A percentile compares a stretch with the other conserved stretches of the same genome.
Evolutionary conservation across 2,113 vertebrate genomes (phyloP).

Genomic region (Notiomystis cincta): DNA sequence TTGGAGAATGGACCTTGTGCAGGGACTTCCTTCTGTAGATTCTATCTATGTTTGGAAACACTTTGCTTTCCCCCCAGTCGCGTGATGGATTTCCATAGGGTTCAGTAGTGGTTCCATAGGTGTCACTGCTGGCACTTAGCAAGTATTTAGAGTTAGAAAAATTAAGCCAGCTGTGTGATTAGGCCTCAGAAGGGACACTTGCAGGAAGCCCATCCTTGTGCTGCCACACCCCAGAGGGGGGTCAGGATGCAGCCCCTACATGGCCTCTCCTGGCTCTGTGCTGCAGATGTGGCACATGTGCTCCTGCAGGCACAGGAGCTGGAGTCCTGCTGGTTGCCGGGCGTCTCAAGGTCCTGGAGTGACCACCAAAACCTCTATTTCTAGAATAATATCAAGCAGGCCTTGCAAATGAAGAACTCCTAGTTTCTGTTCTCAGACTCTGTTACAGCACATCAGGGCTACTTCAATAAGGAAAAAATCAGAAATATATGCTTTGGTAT

Average conservation of each 20-base stretch:
- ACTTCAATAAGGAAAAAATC: background rate
- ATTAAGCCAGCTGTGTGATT: background rate
- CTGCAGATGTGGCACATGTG: background rate
- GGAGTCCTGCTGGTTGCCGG: background rate
- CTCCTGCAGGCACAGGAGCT: background rate
- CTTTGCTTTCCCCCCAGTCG: fast-evolving
- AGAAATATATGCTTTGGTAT: background rate
- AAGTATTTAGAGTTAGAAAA: background rate
- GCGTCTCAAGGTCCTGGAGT: background rate
- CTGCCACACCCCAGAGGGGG: fast-evolving
- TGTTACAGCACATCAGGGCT: fast-evolving
- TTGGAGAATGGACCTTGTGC: background rate
- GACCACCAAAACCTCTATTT: background rate
- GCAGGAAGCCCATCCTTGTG: background rate
- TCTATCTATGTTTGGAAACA: background rate
- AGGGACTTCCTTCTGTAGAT: background rate
- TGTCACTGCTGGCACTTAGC: background rate
- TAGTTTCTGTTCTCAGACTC: background rate
- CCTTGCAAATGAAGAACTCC: background rate
- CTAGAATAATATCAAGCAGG: background rate
- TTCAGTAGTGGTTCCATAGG: too few relatives aligned
- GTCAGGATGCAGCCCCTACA: background rate
- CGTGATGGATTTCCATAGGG: background rate
- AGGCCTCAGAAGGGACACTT: background rate
- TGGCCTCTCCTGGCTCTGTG: background rate